Percentiles rank a stretch among this genome's conserved stretches.
These are phyloP conservation scores for Geococcyx californianus DNA, from an alignment of 2,113 vertebrate genomes.

Conservation along the genomic window DNA sequence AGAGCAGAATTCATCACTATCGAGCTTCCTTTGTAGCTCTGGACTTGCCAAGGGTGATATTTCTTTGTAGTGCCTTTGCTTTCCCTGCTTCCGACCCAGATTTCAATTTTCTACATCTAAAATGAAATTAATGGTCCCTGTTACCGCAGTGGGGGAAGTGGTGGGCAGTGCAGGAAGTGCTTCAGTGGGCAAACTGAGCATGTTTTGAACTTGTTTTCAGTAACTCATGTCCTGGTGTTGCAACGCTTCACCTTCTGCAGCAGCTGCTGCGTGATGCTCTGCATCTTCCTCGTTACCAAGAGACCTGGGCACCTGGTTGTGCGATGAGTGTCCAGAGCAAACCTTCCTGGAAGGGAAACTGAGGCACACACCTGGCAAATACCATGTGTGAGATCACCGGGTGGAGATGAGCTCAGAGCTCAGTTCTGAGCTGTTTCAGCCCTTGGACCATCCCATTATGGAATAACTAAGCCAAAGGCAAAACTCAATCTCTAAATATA, in stretches of 20 bases:
- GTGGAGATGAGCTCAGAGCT: neutral
- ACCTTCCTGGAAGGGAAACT: neutral
- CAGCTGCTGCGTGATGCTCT: neutral
- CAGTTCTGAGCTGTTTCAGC: neutral
- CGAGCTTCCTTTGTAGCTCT: neutral
- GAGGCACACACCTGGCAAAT: neutral
- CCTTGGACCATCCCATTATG: neutral
- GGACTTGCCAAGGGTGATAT: neutral
- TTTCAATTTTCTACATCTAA: constrained; percentile 3
- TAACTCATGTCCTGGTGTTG: neutral
- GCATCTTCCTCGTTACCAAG: neutral
- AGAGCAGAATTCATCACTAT: neutral
- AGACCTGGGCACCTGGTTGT: neutral
- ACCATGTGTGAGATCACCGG: accelerated
- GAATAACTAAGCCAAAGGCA: neutral
- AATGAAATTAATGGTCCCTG: neutral
- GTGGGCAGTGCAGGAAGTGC: neutral
- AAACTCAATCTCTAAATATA: neutral
- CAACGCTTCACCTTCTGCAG: neutral
- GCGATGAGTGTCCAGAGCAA: neutral
- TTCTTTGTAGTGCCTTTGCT: neutral
- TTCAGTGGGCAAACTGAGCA: neutral
- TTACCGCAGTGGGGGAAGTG: neutral
- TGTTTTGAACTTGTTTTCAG: neutral
- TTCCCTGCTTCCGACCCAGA: neutral